Evolutionary conservation across 1,140 invertebrate species (phyloP).

Genomic region (Araneus ventricosus): DNA sequence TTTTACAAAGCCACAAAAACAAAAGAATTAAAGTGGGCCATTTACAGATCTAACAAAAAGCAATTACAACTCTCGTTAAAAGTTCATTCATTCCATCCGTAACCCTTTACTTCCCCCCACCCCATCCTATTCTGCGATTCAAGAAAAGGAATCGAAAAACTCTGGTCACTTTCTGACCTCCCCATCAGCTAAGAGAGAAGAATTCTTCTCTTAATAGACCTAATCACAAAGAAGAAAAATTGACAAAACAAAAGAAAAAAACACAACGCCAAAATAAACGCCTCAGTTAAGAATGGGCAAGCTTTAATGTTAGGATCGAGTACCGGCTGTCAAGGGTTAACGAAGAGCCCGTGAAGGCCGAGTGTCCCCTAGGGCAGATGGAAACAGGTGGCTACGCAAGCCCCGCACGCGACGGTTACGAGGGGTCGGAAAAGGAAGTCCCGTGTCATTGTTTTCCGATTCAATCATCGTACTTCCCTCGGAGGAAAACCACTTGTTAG

Average conservation of each 20-base stretch:
- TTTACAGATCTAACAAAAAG: constrained; percentile 25
- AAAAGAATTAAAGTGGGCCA: neutral
- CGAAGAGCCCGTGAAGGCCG: constrained; percentile 14
- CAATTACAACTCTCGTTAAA: constrained; percentile 58
- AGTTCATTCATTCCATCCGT: neutral
- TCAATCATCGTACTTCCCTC: constrained; percentile 25
- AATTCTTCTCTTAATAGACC: neutral
- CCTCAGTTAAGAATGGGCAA: constrained; percentile 36
- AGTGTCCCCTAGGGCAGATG: neutral
- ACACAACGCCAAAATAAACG: constrained; percentile 31
- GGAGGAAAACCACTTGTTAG: neutral
- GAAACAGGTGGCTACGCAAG: constrained; percentile 15
- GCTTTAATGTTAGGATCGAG: constrained; percentile 29
- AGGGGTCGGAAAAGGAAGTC: constrained; percentile 18
- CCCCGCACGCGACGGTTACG: neutral
- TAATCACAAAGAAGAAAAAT: neutral
- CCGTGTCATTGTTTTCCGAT: constrained; percentile 60
- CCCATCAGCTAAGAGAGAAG: neutral
- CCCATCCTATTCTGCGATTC: neutral
- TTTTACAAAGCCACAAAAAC: constrained; percentile 21
- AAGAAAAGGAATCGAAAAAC: neutral
- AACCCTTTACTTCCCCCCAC: neutral
- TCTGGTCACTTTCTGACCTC: neutral
- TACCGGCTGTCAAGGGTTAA: constrained; percentile 54
- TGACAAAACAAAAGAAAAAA: constrained; percentile 19